Percentiles rank a stretch among this genome's conserved stretches.
Conservation (phyloP, 2,888 invertebrate species). For the Elaeidobius kamerunicus region DNA sequence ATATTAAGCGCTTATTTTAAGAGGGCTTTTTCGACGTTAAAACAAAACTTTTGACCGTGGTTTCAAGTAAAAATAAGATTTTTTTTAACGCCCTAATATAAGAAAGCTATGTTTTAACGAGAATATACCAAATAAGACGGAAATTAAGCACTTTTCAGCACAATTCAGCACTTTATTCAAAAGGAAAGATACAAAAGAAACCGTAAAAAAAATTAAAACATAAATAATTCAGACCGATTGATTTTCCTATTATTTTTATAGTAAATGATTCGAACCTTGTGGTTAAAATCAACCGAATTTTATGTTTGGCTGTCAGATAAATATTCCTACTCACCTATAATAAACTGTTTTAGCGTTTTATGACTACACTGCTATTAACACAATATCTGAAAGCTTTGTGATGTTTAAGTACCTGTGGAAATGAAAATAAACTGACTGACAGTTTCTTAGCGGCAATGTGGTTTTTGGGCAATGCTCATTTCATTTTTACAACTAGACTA, state of each 20-base stretch:
- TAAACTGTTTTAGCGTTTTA: slow-evolving; percentile 28
- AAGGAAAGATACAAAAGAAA: too few species aligned
- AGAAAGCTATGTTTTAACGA: too few species aligned
- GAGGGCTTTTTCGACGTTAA: too few species aligned
- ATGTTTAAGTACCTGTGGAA: slow-evolving; percentile 30
- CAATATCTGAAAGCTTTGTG: slow-evolving; percentile 32
- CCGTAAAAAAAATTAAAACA: too few species aligned
- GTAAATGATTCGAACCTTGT: slow-evolving; percentile 24
- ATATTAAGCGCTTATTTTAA: too few species aligned
- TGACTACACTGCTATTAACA: slow-evolving; percentile 29
- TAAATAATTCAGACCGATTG: too few species aligned
- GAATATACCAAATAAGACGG: too few species aligned
- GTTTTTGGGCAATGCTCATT: slow-evolving; percentile 8
- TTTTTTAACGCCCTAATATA: too few species aligned
- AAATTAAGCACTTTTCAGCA: too few species aligned
- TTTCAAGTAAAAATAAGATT: too few species aligned
- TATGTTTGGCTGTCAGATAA: slow-evolving; percentile 29
- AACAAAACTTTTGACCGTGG: too few species aligned
- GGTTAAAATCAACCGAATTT: slow-evolving; percentile 28
- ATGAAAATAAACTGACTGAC: slow-evolving; percentile 26
- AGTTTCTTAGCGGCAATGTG: slow-evolving; percentile 26
- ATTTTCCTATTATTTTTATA: slow-evolving; percentile 21
- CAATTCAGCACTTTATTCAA: too few species aligned
- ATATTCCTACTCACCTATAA: slow-evolving; percentile 29
- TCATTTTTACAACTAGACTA: background rate